These are phyloP conservation scores for Paedocypris micromegethes DNA, from an alignment of 2,797 vertebrate genomes.

Conservation along the genomic window DNA sequence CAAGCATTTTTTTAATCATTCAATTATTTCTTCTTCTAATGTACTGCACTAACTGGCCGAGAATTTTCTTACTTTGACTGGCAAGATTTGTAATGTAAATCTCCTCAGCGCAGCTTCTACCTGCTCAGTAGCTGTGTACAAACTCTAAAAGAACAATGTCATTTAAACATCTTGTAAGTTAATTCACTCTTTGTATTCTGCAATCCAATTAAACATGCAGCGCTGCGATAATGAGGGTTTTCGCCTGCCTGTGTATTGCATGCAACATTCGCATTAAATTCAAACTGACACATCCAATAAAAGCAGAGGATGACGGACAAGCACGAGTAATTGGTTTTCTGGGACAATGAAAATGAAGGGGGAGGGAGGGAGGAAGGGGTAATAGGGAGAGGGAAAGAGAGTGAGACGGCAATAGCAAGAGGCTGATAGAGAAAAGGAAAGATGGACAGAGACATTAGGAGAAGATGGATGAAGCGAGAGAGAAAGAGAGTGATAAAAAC, in stretches of 20 bases:
- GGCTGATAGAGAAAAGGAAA: constrained; percentile 38
- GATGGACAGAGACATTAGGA: constrained; percentile 38
- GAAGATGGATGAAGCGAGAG: constrained; percentile 44
- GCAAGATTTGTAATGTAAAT: constrained; percentile 6
- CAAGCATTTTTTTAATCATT: no score
- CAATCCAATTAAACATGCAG: constrained; percentile 48
- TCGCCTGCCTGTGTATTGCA: constrained; percentile 45
- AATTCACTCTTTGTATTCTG: constrained; percentile 49
- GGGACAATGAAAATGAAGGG: constrained; percentile 51
- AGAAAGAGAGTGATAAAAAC: background rate
- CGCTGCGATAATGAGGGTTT: constrained; percentile 50
- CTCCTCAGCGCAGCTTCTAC: background rate
- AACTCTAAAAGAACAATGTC: constrained; percentile 42
- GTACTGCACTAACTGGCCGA: constrained; percentile 12
- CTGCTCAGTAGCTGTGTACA: background rate
- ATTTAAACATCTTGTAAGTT: constrained; percentile 51
- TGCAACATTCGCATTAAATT: constrained; percentile 51
- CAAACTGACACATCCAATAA: constrained; percentile 47
- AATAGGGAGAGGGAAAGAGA: constrained; percentile 12
- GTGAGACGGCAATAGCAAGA: constrained; percentile 5
- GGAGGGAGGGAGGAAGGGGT: constrained; percentile 18
- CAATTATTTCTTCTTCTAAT: background rate
- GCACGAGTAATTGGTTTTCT: constrained; percentile 53
- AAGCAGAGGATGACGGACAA: constrained; percentile 50
- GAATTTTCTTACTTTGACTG: constrained; percentile 7